A percentile compares a stretch with the other conserved stretches of the same genome.
These are phyloP conservation scores for Charina bottae DNA, from an alignment of 2,113 vertebrate genomes.

Conservation along the genomic window DNA sequence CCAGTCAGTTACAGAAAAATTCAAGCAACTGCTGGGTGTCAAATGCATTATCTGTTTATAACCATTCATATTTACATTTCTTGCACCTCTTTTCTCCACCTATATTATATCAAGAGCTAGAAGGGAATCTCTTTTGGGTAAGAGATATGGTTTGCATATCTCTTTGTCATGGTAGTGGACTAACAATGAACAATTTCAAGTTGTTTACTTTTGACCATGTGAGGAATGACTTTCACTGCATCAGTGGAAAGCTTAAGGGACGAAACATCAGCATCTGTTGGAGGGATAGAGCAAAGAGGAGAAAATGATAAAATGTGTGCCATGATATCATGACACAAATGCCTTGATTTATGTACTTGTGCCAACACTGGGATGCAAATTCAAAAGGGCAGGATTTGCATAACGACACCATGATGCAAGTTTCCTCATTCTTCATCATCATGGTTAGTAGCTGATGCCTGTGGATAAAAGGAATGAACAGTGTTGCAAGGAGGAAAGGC, in stretches of 20 bases:
- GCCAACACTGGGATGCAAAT: neutral
- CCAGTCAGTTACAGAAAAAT: neutral
- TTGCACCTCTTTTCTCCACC: neutral
- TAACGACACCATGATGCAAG: neutral
- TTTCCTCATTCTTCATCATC: neutral
- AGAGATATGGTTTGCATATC: neutral
- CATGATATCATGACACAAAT: neutral
- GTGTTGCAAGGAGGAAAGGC: neutral
- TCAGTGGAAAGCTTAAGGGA: neutral
- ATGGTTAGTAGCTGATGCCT: neutral
- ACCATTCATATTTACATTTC: neutral
- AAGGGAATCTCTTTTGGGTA: neutral
- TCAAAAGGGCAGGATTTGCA: neutral
- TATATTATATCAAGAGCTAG: neutral
- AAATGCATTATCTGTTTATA: neutral
- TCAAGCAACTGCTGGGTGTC: neutral
- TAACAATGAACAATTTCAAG: neutral
- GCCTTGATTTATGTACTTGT: neutral
- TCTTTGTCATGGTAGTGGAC: neutral
- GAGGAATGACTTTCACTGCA: neutral
- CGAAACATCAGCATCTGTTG: neutral
- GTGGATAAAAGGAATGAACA: neutral
- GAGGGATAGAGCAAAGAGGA: neutral
- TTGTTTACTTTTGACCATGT: neutral
- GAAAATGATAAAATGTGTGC: neutral